Base-by-base conservation (phyloP, 2,888 invertebrate genomes). In the Agrochola litura region DNA sequence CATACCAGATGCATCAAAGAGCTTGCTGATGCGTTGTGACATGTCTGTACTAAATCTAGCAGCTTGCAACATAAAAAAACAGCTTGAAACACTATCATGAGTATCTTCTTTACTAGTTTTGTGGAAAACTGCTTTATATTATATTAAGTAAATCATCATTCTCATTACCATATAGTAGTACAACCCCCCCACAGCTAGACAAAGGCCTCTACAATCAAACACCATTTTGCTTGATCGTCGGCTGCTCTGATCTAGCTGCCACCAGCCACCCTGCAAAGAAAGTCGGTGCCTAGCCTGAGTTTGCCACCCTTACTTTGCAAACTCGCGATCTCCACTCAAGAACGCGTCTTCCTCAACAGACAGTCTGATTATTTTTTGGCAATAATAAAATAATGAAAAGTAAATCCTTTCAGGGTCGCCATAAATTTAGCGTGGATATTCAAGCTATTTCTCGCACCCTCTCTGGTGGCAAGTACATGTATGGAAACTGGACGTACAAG, bases 401-500 rank as follows among this genome's bases (percentile, higher is more conserved):
- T 5, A 46, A 30, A 67, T 52, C 12, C 22, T 83, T 83, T 37
- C 65, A 80, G 80, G 80, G 80, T 14, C 77, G 16, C 37, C 19
- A 77, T 46, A 12, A 60, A 6, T 73, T 72, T 61, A 75, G 10
- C 6, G 19, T 76, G 12, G 70, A 86, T 22, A 0, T 84, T 0
- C 67, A 74, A 56, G 64, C 75, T 6, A 58, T 81, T 14, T 61
- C 52, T 8, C 64, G 70, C 0, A 60, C 30, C 12, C 66, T 84
- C 37, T 82, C 78, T n/a, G 87, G 66, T 19, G 77, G 72, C 9
- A 77, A 73, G 43, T 85, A 56, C 10, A 68, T 87, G 41, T 87
- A 83, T 61, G 86, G 87, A 1, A 86, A 86, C 61, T 83, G 80
- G 85, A 73, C 79, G 0, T 66, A 63, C 67, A 79, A 65, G 30